A percentile compares a stretch with the other conserved stretches of the same genome.
Evolutionary conservation across 2,113 vertebrate species (phyloP).

Genomic region (Illadopsis cleaveri): DNA sequence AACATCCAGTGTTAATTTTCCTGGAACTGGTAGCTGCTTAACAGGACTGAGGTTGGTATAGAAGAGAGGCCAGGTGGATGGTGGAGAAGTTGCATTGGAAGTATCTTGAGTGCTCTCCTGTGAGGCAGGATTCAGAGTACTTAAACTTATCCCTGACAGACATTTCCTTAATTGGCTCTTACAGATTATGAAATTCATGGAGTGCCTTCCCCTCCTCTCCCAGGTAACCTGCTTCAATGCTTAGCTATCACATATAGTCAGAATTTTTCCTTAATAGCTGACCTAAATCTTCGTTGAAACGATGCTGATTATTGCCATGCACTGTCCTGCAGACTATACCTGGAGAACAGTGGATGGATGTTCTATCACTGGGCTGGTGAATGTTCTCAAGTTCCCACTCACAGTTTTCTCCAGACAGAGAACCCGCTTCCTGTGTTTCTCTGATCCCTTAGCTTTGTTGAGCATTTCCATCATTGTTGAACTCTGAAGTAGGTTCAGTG

Average conservation of each 20-base stretch:
- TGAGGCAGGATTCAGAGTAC: neutral
- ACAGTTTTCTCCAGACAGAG: neutral
- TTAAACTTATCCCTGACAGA: neutral
- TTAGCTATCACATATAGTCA: neutral
- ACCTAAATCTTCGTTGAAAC: conserved; percentile 10
- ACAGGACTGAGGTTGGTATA: accelerated
- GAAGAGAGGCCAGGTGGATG: neutral
- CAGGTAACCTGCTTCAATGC: neutral
- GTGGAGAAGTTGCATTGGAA: neutral
- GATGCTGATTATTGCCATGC: neutral
- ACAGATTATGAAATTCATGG: neutral
- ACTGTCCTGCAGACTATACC: neutral
- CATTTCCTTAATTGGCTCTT: neutral
- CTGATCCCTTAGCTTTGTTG: neutral
- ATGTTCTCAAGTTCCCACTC: neutral
- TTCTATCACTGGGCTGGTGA: neutral
- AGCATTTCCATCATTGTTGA: neutral
- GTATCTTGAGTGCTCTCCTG: accelerated
- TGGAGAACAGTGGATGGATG: neutral
- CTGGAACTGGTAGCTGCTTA: too few relatives aligned
- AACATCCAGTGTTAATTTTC: accelerated
- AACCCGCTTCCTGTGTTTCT: neutral
- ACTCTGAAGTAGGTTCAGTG: neutral
- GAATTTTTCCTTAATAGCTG: conserved; percentile 14
- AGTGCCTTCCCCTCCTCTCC: neutral